Percentiles rank a stretch among this genome's conserved stretches.
Conservation (phyloP, 2,888 invertebrate genomes). For the Taenaris catops region DNA sequence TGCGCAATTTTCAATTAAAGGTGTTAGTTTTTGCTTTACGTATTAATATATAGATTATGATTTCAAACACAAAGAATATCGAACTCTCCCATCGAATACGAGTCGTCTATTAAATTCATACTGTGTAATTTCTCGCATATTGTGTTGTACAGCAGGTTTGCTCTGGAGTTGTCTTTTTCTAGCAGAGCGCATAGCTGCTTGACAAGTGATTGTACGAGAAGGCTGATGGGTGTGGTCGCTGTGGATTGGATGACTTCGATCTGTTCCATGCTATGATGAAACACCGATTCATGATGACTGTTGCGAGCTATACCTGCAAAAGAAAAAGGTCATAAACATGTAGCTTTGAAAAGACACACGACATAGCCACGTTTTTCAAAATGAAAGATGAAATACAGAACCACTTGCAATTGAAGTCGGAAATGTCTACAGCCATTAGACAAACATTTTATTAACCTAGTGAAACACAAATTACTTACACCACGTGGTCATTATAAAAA, state of each 20-base stretch:
- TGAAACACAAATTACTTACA: too few relatives aligned
- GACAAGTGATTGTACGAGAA: conserved; percentile 85
- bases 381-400: too few relatives aligned
- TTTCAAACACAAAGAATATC: conserved; percentile 84
- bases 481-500: too few relatives aligned
- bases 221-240: conserved; percentile 81
- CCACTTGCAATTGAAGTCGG: too few relatives aligned
- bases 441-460: too few relatives aligned
- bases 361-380: too few relatives aligned
- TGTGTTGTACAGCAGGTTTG: conserved; percentile 81
- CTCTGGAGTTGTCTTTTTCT: conserved; percentile 79
- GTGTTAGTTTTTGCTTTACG: too few relatives aligned
- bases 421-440: too few relatives aligned
- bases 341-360: too few relatives aligned
- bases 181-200: conserved; percentile 83
- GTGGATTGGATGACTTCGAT: conserved; percentile 56
- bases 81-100: conserved; percentile 84
- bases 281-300: conserved; percentile 49
- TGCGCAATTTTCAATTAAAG: too few relatives aligned
- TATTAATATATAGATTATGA: conserved; percentile 85
- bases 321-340: too few relatives aligned
- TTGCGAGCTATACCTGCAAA: conserved; percentile 46
- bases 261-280: conserved; percentile 54
- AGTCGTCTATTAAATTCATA: conserved; percentile 85
- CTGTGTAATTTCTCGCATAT: conserved; percentile 84